Evolutionary conservation across 2,113 vertebrate species (phyloP).

Genomic region (Phoenicopterus ruber): DNA sequence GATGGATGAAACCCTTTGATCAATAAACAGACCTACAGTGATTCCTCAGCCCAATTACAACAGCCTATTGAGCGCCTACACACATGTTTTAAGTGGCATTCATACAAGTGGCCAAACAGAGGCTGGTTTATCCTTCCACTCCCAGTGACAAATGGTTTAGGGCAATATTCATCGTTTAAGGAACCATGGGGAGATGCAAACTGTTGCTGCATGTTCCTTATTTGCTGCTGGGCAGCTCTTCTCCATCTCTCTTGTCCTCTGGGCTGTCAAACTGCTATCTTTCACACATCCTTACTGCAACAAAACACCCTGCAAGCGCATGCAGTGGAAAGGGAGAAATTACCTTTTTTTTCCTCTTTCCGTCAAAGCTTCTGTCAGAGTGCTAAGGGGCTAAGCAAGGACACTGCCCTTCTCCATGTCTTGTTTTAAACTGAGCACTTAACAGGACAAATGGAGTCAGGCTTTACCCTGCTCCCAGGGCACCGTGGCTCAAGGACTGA

Average conservation of each 20-base stretch:
- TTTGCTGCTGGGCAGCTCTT: neutral
- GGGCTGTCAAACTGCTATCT: neutral
- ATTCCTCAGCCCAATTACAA: neutral
- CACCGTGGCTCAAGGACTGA: neutral
- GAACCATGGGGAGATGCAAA: neutral
- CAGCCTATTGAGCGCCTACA: neutral
- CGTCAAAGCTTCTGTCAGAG: neutral
- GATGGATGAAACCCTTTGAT: neutral
- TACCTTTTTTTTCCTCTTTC: neutral
- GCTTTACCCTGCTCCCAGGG: neutral
- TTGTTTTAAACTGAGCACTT: neutral
- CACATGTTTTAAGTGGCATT: rapidly evolving
- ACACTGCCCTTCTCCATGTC: neutral
- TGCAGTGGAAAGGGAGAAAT: neutral
- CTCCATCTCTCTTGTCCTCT: neutral
- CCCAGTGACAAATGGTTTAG: neutral
- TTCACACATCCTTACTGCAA: neutral
- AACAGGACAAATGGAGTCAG: neutral
- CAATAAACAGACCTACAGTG: neutral
- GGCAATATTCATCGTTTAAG: neutral
- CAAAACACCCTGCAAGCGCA: neutral
- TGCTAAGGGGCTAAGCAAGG: neutral
- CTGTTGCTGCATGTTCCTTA: neutral
- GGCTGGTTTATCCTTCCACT: neutral
- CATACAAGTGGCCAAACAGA: neutral